phyloP scores from a whole-genome alignment of 1,140 invertebrate genomes.

The Solenopsis fugax region DNA sequence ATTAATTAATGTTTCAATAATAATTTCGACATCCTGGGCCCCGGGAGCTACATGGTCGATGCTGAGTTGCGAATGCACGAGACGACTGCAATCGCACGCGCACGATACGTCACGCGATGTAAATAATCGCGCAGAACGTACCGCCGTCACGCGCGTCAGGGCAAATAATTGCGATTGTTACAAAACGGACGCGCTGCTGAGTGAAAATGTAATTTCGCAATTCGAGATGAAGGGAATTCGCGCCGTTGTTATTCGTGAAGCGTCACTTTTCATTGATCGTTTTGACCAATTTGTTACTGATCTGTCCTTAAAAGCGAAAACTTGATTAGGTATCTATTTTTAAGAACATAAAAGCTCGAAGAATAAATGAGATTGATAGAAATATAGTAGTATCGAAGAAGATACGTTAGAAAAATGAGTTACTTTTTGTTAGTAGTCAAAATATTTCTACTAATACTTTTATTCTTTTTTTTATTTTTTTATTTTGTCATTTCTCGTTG shows the following conservation, averaged over 20 bases:
- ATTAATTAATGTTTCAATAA: conserved; percentile 9
- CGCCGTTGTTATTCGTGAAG: not conserved
- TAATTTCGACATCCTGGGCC: not conserved
- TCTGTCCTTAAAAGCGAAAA: not conserved
- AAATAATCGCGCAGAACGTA: conserved; percentile 66
- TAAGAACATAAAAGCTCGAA: conserved; percentile 6
- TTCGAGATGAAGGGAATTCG: conserved; percentile 13
- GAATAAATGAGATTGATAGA: not conserved
- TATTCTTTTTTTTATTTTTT: not conserved
- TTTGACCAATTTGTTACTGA: conserved; percentile 8
- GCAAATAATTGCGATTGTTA: conserved; percentile 58
- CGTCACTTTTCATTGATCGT: not conserved
- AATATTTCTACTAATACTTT: not conserved
- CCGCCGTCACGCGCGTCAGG: not conserved
- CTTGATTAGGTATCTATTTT: not conserved
- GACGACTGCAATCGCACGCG: conserved; percentile 1
- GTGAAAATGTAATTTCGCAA: conserved; percentile 63
- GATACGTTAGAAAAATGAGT: not conserved
- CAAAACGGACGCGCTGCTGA: conserved; percentile 17
- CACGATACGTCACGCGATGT: conserved; percentile 68
- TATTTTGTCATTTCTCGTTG: not conserved
- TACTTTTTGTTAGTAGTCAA: not conserved
- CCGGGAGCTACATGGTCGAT: not conserved
- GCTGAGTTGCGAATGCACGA: not conserved
- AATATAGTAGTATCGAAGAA: not conserved